phyloP scores from a whole-genome alignment of 2,888 invertebrate genomes.

The Ferdinandea cuprea region DNA sequence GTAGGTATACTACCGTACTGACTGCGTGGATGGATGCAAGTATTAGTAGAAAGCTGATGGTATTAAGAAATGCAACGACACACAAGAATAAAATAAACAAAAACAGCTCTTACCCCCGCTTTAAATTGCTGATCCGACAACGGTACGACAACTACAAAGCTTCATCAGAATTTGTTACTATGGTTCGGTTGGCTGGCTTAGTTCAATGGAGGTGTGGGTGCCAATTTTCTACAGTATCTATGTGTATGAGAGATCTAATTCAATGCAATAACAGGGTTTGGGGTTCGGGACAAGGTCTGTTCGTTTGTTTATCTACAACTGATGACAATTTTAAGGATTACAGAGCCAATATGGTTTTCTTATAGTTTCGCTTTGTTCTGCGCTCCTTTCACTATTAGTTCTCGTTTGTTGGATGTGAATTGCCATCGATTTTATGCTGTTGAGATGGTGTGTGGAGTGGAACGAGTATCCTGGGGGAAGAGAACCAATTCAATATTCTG shows the following conservation, averaged over 20 bases:
- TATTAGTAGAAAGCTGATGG: conserved; percentile 53
- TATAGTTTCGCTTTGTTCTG: conserved; percentile 49
- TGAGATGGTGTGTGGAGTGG: too few species aligned
- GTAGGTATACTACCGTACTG: conserved; percentile 10
- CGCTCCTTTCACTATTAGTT: conserved; percentile 54
- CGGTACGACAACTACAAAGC: conserved; percentile 31
- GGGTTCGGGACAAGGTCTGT: conserved; percentile 29
- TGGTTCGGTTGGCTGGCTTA: background rate
- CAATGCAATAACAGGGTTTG: conserved; percentile 52
- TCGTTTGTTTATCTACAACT: conserved; percentile 67
- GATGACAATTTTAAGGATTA: conserved; percentile 72
- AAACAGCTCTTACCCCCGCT: conserved; percentile 6
- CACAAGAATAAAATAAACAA: background rate
- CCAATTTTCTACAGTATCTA: background rate
- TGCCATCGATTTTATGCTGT: conserved; percentile 57
- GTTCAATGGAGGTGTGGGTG: background rate
- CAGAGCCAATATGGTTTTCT: conserved; percentile 60
- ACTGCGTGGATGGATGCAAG: conserved; percentile 23
- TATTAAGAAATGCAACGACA: conserved; percentile 68
- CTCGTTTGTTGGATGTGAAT: conserved; percentile 62
- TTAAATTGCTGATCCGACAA: conserved; percentile 30
- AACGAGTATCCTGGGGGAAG: background rate
- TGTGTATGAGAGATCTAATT: conserved; percentile 41
- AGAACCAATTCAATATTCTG: conserved; percentile 65
- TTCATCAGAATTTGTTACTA: conserved; percentile 57